Conservation (phyloP, 2,113 vertebrate species). For the Sinocyclocheilus grahami region DNA sequence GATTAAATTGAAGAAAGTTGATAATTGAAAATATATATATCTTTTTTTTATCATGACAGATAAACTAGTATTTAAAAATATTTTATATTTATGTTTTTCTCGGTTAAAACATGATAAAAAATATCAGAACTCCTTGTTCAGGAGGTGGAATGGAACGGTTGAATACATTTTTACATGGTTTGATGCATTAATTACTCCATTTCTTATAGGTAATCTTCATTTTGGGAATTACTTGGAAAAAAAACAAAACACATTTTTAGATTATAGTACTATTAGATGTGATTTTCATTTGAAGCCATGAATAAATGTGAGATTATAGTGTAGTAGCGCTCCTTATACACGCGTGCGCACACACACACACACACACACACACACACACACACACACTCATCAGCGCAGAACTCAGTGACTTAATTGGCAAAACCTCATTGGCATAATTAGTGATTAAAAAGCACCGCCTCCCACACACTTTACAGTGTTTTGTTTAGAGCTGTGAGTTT, state of each 20-base stretch:
- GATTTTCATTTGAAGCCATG: not conserved
- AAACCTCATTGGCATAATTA: slow-evolving; percentile 46
- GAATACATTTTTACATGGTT: not conserved
- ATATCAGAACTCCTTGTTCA: not conserved
- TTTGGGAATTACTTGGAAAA: not conserved
- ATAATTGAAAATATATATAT: not conserved
- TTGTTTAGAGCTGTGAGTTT: slow-evolving; percentile 34
- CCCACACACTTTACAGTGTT: slow-evolving; percentile 35
- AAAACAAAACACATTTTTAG: not conserved
- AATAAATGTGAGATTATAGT: not conserved
- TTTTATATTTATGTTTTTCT: not conserved
- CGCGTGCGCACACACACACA: not conserved
- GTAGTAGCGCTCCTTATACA: not conserved
- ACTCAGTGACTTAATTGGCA: slow-evolving; percentile 41
- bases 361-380: not conserved
- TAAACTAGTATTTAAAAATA: not conserved
- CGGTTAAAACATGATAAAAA: not conserved
- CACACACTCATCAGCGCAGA: slow-evolving; percentile 16
- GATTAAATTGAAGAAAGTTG: not conserved
- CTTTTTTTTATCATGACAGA: not conserved
- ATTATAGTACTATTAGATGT: not conserved
- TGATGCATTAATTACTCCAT: not conserved
- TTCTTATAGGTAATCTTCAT: not conserved
- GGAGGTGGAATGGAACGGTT: not conserved
- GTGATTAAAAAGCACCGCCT: slow-evolving; percentile 45